Base-by-base conservation (phyloP, 1,140 invertebrate species). In the Cephus cinctus region DNA sequence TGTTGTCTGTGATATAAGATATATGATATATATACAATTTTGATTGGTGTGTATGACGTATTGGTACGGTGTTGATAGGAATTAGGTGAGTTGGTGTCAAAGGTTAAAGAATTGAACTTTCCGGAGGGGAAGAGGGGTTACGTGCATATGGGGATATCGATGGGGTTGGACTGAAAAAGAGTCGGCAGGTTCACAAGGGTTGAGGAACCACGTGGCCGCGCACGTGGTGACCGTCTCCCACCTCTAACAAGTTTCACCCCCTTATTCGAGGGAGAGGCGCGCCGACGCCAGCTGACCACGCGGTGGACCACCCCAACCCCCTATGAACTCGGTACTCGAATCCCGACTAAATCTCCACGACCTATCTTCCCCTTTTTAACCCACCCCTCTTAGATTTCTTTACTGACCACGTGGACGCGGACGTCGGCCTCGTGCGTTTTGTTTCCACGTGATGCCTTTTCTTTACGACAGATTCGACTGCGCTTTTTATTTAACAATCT, bases 211-310 rank as follows among this genome's bases (percentile, higher is more conserved):
- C 71, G 71, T 75, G 73, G 59, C 59, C 52, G 56, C 54, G 62
- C 71, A 74, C 71, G 71, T 76, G 73, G 70, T 70, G 63, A 60
- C 51, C 53, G 43, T 12, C 20, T 38, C 54, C 56, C 54, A 46
- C 35, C 60, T 60, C 50, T 54, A n/a, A n/a, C n/a, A n/a, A n/a
- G n/a, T n/a, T 34, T 32, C 50, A 48, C 40, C 51, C 52, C 54
- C 20, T 23, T 35, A 18, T 30, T 21, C 32, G 11, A 19, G 34
- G 22, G 39, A 27, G 16, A 20, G 39, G 54, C 51, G 67, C 69
- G 68, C 67, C 66, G 65, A 61, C 62, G 61, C 62, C 63, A 67
- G 65, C 69, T 74, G 73, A 73, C 73, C 73, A 69, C 61, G 52
- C 65, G 65, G 57, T 75, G 71, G 70, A 74, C 71, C 68, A 71